phyloP scores from a whole-genome alignment of 2,113 vertebrate genomes.

The Poeciliopsis prolifica region DNA sequence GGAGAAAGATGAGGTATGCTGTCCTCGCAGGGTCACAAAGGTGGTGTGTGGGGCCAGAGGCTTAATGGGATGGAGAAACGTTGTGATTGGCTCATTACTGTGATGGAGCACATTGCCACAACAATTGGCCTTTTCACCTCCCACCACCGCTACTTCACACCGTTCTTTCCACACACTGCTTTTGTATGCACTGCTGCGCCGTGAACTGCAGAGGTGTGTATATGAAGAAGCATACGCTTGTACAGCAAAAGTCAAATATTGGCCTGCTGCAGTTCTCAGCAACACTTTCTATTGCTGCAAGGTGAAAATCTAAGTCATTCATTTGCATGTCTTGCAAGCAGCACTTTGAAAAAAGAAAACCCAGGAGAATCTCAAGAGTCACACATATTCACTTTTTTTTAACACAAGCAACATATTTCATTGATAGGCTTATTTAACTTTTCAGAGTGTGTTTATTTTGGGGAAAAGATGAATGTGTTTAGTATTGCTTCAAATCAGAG shows the following conservation, averaged over 20 bases:
- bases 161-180: constrained; percentile 36
- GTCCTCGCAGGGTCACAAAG: constrained; percentile 73
- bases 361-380: constrained; percentile 19
- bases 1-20: constrained; percentile 67
- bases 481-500: neutral
- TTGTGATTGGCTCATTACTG: constrained; percentile 80
- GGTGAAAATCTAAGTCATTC: constrained; percentile 46
- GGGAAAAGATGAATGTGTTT: neutral
- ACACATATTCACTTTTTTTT: constrained; percentile 12
- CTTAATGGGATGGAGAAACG: constrained; percentile 79
- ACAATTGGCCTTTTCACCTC: constrained; percentile 70
- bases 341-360: constrained; percentile 26
- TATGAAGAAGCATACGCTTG: neutral
- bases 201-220: constrained; percentile 36
- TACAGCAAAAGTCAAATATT: constrained; percentile 47
- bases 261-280: constrained; percentile 38
- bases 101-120: constrained; percentile 75
- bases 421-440: constrained; percentile 6
- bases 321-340: constrained; percentile 8
- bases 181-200: constrained; percentile 45
- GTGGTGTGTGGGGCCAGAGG: constrained; percentile 65
- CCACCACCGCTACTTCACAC: constrained; percentile 13
- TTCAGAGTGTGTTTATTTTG: neutral
- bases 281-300: constrained; percentile 37
- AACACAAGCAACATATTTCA: constrained; percentile 17